phyloP scores from a whole-genome alignment of 2,113 vertebrate genomes.

The Rafetus swinhoei region DNA sequence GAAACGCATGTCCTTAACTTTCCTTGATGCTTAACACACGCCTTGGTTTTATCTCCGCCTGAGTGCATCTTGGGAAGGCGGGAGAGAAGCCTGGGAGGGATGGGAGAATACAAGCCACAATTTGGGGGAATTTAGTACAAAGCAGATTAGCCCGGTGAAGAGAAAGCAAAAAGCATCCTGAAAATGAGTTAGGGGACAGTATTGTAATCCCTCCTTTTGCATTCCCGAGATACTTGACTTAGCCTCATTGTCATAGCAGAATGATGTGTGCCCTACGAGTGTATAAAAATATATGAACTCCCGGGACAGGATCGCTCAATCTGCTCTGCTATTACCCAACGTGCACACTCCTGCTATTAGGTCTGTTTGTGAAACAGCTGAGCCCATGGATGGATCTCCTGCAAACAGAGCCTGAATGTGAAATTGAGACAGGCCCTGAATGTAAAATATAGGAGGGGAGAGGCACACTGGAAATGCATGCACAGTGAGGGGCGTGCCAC shows the following conservation, averaged over 20 bases:
- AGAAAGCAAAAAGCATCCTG: constrained; percentile 55
- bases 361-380: constrained; percentile 73
- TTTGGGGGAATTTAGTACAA: constrained; percentile 40
- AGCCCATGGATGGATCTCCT: constrained; percentile 67
- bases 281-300: constrained; percentile 80
- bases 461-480: constrained; percentile 56
- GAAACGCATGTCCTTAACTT: constrained; percentile 20
- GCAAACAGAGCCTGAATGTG: constrained; percentile 39
- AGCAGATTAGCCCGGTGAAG: constrained; percentile 32
- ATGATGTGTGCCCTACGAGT: constrained; percentile 71
- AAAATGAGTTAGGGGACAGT: constrained; percentile 66
- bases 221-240: constrained; percentile 71
- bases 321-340: constrained; percentile 75
- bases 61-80: background rate
- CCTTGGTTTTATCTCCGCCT: background rate
- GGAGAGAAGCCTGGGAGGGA: background rate
- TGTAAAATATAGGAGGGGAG: constrained; percentile 37
- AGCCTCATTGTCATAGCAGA: constrained; percentile 73
- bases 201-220: constrained; percentile 75
- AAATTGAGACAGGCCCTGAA: constrained; percentile 56
- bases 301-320: constrained; percentile 75
- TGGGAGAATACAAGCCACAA: background rate
- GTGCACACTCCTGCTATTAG: constrained; percentile 72
- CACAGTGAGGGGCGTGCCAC: background rate
- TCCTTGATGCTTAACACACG: constrained; percentile 39